phyloP scores from a whole-genome alignment of 1,140 invertebrate genomes.

The Drosophila carrolli region DNA sequence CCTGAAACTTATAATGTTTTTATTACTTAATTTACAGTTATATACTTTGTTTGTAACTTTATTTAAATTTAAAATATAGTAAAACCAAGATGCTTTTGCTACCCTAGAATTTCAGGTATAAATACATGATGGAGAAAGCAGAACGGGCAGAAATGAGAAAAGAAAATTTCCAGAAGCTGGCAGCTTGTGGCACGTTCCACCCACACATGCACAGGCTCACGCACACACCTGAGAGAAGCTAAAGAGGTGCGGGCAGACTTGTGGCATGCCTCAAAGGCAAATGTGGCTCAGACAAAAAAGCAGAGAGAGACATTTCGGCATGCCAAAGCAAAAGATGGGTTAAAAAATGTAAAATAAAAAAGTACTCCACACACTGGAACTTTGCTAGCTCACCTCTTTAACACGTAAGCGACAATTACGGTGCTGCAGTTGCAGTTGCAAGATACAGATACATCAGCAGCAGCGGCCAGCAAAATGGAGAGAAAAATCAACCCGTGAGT shows the following conservation, averaged over 20 bases:
- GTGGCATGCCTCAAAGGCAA: slow-evolving; percentile 74
- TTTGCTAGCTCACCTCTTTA: slow-evolving; percentile 64
- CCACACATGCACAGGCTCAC: slow-evolving; percentile 5
- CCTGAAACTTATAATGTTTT: no score
- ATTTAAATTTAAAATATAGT: not conserved
- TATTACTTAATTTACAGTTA: no score
- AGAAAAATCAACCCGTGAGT: slow-evolving; percentile 55
- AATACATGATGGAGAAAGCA: slow-evolving; percentile 15
- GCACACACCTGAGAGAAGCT: slow-evolving; percentile 21
- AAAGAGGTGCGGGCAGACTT: slow-evolving; percentile 47
- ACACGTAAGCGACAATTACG: slow-evolving; percentile 72
- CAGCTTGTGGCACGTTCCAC: slow-evolving; percentile 48
- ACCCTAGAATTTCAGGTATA: slow-evolving; percentile 13
- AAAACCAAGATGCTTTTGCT: not conserved
- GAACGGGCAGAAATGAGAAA: slow-evolving; percentile 26
- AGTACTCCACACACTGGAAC: slow-evolving; percentile 8
- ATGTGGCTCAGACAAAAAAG: slow-evolving; percentile 35
- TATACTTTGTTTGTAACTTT: no score
- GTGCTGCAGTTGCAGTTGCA: slow-evolving; percentile 37
- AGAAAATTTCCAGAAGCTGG: slow-evolving; percentile 28
- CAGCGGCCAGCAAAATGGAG: slow-evolving; percentile 27
- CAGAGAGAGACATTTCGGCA: slow-evolving; percentile 31
- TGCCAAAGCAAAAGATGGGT: slow-evolving; percentile 9
- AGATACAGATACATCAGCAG: slow-evolving; percentile 38
- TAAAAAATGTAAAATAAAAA: not conserved